Conservation (phyloP, 1,140 invertebrate species). For the Heterodera schachtii region DNA sequence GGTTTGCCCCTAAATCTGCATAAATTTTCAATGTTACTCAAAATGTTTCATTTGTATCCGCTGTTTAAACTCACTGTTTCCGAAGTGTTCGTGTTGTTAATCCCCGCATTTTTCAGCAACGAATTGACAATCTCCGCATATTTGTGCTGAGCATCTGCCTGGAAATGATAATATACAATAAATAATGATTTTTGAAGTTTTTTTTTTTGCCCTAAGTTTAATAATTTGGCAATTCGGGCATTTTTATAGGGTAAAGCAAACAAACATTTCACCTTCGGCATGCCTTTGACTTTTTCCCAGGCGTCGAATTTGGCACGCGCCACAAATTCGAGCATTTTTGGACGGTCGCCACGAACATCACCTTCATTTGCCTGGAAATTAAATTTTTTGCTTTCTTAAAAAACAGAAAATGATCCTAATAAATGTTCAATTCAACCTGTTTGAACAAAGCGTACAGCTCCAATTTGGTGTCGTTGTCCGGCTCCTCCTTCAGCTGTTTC, state of each 20-base stretch:
- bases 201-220: background rate
- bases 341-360: conserved; percentile 69
- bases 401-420: background rate
- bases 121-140: conserved; percentile 45
- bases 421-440: conserved; percentile 65
- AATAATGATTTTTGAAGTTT: background rate
- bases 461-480: conserved; percentile 71
- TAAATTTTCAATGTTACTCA: too few species aligned
- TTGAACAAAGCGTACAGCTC: conserved; percentile 73
- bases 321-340: conserved; percentile 72
- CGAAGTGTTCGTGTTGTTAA: background rate
- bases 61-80: background rate
- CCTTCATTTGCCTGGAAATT: conserved; percentile 70
- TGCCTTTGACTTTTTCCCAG: conserved; percentile 66
- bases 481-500: conserved; percentile 67
- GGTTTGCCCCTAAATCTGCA: too few species aligned
- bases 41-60: too few species aligned
- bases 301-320: conserved; percentile 73
- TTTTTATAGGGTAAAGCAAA: too few species aligned
- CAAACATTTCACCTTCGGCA: conserved; percentile 29
- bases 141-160: conserved; percentile 47
- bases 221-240: too few species aligned
- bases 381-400: too few species aligned
- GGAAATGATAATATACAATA: background rate
- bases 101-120: conserved; percentile 20